A percentile compares a stretch with the other conserved stretches of the same genome.
phyloP scores from a whole-genome alignment of 2,888 invertebrate genomes.

The Cheilosia vernalis region DNA sequence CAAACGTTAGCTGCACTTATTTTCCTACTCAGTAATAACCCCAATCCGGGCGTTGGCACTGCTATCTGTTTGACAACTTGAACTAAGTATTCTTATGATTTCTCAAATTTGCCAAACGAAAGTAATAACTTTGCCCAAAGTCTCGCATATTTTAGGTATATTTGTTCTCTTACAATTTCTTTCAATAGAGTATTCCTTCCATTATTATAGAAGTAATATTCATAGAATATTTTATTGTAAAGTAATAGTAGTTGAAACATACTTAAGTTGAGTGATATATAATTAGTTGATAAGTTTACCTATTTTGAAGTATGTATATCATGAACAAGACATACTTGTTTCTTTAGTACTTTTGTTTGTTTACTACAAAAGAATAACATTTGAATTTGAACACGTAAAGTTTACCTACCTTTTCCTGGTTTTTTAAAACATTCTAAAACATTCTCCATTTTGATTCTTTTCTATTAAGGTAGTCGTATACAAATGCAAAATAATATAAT shows the following conservation, averaged over 20 bases:
- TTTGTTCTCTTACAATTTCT: slow-evolving; percentile 2
- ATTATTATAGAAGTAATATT: slow-evolving; percentile 43
- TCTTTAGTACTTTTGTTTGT: slow-evolving; percentile 20
- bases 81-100: slow-evolving; percentile 16
- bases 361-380: slow-evolving; percentile 8
- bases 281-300: slow-evolving; percentile 60
- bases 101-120: slow-evolving; percentile 58
- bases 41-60: background rate
- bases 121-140: slow-evolving; percentile 8
- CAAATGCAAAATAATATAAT: slow-evolving; percentile 31
- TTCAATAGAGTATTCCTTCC: slow-evolving; percentile 24
- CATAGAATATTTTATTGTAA: slow-evolving; percentile 20
- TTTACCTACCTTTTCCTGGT: slow-evolving; percentile 21
- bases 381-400: slow-evolving; percentile 55
- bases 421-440: slow-evolving; percentile 13
- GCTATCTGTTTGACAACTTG: slow-evolving; percentile 10
- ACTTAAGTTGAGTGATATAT: slow-evolving; percentile 72
- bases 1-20: background rate
- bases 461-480: slow-evolving; percentile 25
- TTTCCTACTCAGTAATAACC: background rate
- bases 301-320: slow-evolving; percentile 49
- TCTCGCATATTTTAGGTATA: background rate
- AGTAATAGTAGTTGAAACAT: slow-evolving; percentile 25
- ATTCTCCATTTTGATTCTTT: slow-evolving; percentile 37
- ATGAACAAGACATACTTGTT: slow-evolving; percentile 7